Evolutionary conservation across 2,888 invertebrate species (phyloP).

Genomic region (Netelia inedita): DNA sequence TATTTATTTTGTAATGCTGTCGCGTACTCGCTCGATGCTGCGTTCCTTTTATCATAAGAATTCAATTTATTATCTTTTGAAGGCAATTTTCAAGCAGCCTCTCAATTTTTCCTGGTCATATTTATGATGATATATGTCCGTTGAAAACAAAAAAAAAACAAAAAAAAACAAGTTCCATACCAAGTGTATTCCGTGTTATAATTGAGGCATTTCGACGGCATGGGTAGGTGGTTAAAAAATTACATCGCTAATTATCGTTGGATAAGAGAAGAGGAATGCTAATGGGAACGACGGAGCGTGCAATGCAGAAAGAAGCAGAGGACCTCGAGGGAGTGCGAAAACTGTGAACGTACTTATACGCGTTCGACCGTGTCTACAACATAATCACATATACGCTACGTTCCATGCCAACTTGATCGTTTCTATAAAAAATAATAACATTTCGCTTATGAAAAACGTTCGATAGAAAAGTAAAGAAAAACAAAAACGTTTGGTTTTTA

Average conservation of each 20-base stretch:
- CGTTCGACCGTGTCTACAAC: conserved; percentile 10
- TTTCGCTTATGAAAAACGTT: background rate
- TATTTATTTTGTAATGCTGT: background rate
- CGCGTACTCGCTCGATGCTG: background rate
- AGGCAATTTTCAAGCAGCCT: background rate
- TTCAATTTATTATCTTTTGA: background rate
- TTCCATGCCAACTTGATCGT: background rate
- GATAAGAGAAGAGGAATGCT: conserved; percentile 43
- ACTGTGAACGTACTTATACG: conserved; percentile 35
- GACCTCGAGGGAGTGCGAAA: conserved; percentile 34
- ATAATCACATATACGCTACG: background rate
- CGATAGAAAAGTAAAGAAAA: background rate
- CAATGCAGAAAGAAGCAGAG: conserved; percentile 20
- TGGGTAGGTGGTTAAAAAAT: conserved; percentile 44
- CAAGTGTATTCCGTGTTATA: conserved; percentile 26
- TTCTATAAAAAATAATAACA: background rate
- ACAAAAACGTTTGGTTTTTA: too few relatives aligned
- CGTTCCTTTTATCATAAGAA: background rate
- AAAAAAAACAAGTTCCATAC: background rate
- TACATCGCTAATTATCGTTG: conserved; percentile 52
- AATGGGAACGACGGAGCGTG: conserved; percentile 50
- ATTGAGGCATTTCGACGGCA: conserved; percentile 43
- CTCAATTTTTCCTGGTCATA: background rate
- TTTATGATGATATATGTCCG: background rate
- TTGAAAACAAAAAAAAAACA: background rate